A percentile compares a stretch with the other conserved stretches of the same genome.
These are phyloP conservation scores for Timema podura DNA, from an alignment of 2,888 invertebrate genomes.

Conservation along the genomic window DNA sequence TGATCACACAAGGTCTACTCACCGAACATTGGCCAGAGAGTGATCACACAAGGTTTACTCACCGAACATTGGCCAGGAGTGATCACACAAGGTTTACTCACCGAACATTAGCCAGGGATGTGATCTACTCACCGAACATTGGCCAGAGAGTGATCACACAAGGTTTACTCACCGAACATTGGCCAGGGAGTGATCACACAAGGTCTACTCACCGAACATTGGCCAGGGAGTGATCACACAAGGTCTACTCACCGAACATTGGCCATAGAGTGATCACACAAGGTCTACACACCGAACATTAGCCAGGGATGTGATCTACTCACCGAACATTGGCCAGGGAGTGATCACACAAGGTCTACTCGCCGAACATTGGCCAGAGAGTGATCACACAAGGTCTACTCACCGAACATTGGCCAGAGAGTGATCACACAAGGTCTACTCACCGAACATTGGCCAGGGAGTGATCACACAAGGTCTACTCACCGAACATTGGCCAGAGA, in stretches of 20 bases:
- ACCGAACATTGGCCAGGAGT: no score
- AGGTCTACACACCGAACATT: slow-evolving; percentile 79
- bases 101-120: slow-evolving; percentile 89
- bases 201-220: no score
- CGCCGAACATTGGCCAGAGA: slow-evolving; percentile 90
- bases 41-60: no score
- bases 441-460: slow-evolving; percentile 90
- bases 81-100: slow-evolving; percentile 51
- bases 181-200: slow-evolving; percentile 83
- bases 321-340: no score
- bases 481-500: no score
- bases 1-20: slow-evolving; percentile 47
- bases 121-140: no score
- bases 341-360: slow-evolving; percentile 46
- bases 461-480: no score
- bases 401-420: no score
- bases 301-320: slow-evolving; percentile 84
- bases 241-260: slow-evolving; percentile 79
- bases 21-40: slow-evolving; percentile 90
- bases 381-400: no score
- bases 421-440: slow-evolving; percentile 46
- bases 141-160: no score
- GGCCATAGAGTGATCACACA: slow-evolving; percentile 50
- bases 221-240: no score
- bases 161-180: slow-evolving; percentile 79